phyloP scores from a whole-genome alignment of 2,888 invertebrate species.

The Cyclophora punctaria region DNA sequence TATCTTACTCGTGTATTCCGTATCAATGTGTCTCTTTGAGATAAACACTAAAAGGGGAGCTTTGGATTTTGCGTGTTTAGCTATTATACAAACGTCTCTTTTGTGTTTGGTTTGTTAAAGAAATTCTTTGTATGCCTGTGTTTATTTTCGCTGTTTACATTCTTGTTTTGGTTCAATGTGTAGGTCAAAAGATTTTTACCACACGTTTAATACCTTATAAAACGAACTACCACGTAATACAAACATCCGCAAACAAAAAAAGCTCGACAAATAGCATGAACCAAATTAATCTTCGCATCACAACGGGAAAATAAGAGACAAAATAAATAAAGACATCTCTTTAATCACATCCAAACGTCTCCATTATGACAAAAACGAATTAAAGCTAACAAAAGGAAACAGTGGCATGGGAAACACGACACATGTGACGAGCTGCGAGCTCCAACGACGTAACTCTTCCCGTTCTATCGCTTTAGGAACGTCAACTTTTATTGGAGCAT shows the following conservation, averaged over 20 bases:
- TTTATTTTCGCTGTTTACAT: no score
- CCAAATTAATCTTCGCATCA: neutral
- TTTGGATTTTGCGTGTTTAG: neutral
- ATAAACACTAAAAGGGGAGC: neutral
- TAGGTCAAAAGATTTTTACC: no score
- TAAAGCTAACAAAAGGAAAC: conserved; percentile 23
- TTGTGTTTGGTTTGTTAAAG: no score
- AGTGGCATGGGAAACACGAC: conserved; percentile 19
- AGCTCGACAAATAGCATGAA: no score
- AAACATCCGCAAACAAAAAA: no score
- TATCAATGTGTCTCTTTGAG: conserved; percentile 5
- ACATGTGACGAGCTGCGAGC: conserved; percentile 15
- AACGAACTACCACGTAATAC: no score
- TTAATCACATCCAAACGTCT: conserved; percentile 4
- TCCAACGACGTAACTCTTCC: conserved; percentile 24
- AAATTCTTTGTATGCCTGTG: no score
- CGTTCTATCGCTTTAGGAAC: conserved; percentile 23
- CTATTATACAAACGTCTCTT: neutral
- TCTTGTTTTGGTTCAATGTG: no score
- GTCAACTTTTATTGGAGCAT: conserved; percentile 28
- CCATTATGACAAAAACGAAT: conserved; percentile 14
- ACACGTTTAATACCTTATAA: no score
- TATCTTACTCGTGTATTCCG: conserved; percentile 5
- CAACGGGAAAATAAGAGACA: neutral
- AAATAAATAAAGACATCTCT: conserved; percentile 3